Evolutionary conservation across 2,113 vertebrate genomes (phyloP), one percentile per base, ranked within the genome.

Genomic region (Lycaon pictus): DNA sequence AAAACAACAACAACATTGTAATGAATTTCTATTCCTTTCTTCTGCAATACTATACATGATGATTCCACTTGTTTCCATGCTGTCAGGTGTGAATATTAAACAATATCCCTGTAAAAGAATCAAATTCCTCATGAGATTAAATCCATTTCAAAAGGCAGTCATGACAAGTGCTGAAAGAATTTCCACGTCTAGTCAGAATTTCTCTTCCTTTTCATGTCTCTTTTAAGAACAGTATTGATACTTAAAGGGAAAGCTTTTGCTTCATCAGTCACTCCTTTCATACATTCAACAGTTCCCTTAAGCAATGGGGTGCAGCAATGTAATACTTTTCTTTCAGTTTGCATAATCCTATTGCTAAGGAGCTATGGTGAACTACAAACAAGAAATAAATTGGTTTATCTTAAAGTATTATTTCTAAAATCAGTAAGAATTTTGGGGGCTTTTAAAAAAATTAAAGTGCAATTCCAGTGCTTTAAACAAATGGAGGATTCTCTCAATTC

Each of bases 21-120:
- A 80, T 94, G 19, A 53, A 55, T 95, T 89, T 97, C 80, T 82
- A 80, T 56, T 83, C 69, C 77, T 62, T 94, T 95, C 27, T 56
- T 88, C 29, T 81, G 85, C 72, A 67, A 53, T 23, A 58, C 13
- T 60, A 72, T 32, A 85, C 12, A 51, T 7, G n/a, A 37, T 56
- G 37, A 60, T 90, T 90, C 69, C 11, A 77, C 22, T 51, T 86
- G 29, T 67, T 88, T 17, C 53, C 12, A 77, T 51, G 27, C 53
- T 67, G 32, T 69, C 82, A 93, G 67, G 17, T 29, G 17, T 9
- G 25, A 90, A 7, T 62, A 74, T 53, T 96, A 65, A 86, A n/a
- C 63, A 86, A 80, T 55, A 80, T 65, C 17, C 22, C 53, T 56
- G 3, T 83, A 67, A 43, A 93, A 74, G 5, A 79, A 71, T 32